A percentile compares a stretch with the other conserved stretches of the same genome.
Conservation (phyloP, 2,113 vertebrate species). For the Morone saxatilis region DNA sequence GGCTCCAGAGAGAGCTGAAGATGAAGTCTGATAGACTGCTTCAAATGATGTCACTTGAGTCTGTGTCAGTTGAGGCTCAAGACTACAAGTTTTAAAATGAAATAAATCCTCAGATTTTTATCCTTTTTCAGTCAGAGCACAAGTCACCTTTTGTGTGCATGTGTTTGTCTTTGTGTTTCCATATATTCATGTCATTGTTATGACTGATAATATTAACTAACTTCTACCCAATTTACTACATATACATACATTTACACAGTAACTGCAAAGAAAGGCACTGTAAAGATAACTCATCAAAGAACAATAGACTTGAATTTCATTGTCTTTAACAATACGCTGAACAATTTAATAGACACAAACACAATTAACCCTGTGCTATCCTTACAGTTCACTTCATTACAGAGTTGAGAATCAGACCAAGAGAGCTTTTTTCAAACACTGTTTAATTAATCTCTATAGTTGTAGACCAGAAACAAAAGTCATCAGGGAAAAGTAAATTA, state of each 20-base stretch:
- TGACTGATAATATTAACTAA: constrained; percentile 5
- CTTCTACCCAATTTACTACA: background rate
- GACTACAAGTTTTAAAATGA: no score
- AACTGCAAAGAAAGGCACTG: background rate
- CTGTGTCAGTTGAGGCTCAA: no score
- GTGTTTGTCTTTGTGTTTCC: background rate
- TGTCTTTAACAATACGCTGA: constrained; percentile 25
- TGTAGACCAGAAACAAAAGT: constrained; percentile 30
- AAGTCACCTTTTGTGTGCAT: background rate
- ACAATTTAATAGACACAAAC: constrained; percentile 52
- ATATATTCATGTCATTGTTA: background rate
- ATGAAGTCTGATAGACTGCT: no score
- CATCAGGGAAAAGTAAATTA: constrained; percentile 38
- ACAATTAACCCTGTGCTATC: constrained; percentile 61
- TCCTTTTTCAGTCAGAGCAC: background rate
- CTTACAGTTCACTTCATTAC: constrained; percentile 54
- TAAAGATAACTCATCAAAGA: constrained; percentile 3
- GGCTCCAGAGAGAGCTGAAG: no score
- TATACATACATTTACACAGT: background rate
- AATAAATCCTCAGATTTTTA: no score
- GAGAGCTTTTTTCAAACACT: constrained; percentile 40
- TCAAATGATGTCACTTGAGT: no score
- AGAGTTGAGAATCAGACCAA: constrained; percentile 43
- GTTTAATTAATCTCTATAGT: constrained; percentile 47
- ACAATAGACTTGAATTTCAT: constrained; percentile 56